Evolutionary conservation across 2,113 vertebrate genomes (phyloP), one percentile per base, ranked within the genome.

Genomic region (Pseudolaguvia tuberculata): DNA sequence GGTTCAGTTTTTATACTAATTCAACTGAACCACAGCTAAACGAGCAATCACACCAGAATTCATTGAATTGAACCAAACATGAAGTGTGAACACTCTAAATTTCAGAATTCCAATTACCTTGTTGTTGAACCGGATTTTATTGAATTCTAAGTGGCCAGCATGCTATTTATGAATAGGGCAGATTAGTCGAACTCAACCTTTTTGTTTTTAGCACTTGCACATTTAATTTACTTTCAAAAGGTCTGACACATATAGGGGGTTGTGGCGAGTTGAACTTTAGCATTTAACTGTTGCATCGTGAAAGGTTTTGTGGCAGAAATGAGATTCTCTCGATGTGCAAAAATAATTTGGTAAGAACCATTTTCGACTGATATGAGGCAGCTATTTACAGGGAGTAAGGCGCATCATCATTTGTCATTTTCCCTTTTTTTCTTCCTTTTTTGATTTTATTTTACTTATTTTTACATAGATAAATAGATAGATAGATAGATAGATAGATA

Each of bases 111-210:
- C 88, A 91, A 91, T 90, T 72, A 88, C 83, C 80, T 88, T 80
- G 90, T 89, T 90, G 91, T 87, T 88, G 86, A 80, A 87, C 81
- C 86, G 84, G 81, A 89, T 90, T 68, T 86, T 89, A 89, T 88
- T 90, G 88, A 91, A 90, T 89, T 88, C 86, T 73, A 76, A 80
- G 81, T 88, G 85, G 90, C 89, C 88, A 89, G 88, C 87, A 88
- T 84, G 47, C 70, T 80, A 80, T 78, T 86, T 75, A 69, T 85
- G 79, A 81, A 82, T 83, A 82, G 79, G 77, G 52, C 86, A 87
- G 83, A 83, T 85, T 84, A 85, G 79, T 83, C 82, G 78, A 86
- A 83, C 78, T 73, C 77, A 78, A 79, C 71, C 57, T 80, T 78
- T 88, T 79, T 79, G 53, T 50, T 65, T 51, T 17, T 71, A 74